Conservation (phyloP, 2,888 invertebrate species). For the Ferdinandea cuprea region DNA sequence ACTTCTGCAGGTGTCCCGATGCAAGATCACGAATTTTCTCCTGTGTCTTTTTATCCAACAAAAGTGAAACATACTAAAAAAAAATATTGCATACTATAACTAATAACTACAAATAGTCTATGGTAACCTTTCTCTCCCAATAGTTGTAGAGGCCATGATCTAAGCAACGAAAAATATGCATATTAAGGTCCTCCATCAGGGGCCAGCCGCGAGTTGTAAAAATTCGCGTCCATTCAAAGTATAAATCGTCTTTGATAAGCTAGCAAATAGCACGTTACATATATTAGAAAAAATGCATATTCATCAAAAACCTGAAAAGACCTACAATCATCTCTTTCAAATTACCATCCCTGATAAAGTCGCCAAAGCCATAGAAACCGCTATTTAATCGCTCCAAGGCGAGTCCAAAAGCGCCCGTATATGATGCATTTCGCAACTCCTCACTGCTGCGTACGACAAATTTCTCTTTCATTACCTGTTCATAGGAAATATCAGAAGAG, state of each 20-base stretch:
- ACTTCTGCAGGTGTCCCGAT: slow-evolving; percentile 77
- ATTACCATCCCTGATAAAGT: slow-evolving; percentile 78
- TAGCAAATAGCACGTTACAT: slow-evolving; percentile 62
- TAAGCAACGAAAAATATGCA: slow-evolving; percentile 78
- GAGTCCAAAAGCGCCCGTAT: slow-evolving; percentile 78
- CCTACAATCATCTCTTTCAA: slow-evolving; percentile 79
- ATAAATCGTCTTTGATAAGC: slow-evolving; percentile 80
- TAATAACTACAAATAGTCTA: too few relatives aligned
- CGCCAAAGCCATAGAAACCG: slow-evolving; percentile 78
- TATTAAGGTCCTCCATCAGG: slow-evolving; percentile 79
- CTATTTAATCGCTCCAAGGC: slow-evolving; percentile 79
- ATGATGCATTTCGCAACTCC: slow-evolving; percentile 79
- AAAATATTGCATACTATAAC: not conserved
- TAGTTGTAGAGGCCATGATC: slow-evolving; percentile 80
- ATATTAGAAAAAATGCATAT: too few relatives aligned
- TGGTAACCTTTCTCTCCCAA: slow-evolving; percentile 79
- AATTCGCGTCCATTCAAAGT: slow-evolving; percentile 81
- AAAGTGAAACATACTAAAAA: too few relatives aligned
- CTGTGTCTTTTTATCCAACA: slow-evolving; percentile 78
- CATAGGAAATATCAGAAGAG: slow-evolving; percentile 78
- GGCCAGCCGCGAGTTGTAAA: slow-evolving; percentile 81
- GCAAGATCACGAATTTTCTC: slow-evolving; percentile 77
- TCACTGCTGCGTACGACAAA: slow-evolving; percentile 79
- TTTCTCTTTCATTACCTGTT: slow-evolving; percentile 77
- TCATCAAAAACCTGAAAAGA: not conserved